Evolutionary conservation across 2,797 vertebrate genomes (phyloP), one percentile per base, ranked within the genome.

Genomic region (Sitta carolinensis): DNA sequence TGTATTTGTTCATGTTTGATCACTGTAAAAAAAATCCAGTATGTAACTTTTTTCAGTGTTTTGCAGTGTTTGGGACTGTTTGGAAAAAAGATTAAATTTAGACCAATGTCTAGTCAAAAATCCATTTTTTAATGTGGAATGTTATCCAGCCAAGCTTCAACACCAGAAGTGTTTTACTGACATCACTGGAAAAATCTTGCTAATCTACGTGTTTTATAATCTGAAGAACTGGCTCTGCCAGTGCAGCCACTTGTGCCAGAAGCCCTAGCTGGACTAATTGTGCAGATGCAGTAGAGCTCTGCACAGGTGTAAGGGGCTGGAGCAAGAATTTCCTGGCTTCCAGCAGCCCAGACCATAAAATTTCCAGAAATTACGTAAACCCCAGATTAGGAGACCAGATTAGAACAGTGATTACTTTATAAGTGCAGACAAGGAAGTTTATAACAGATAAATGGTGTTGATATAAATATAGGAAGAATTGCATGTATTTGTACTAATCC

Each of bases 101-200:
- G 82, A 58, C 43, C 19, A 42, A 72, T 45, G 76, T 94, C 79
- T 90, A 84, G 77, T 94, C 58, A 84, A 83, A 96, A 91, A 80
- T 52, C 42, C 26, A 30, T 90, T 76, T 68, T 96, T 91, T 87
- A 95, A 85, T 95, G 69, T 38, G 77, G 73, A 92, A 88, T 38
- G 58, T 81, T 90, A 90, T 11, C 66, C 68, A 87, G 91, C 82
- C 89, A 94, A 90, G 47, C 62, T 91, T 75, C 66, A 80, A 70
- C 59, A 91, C 51, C 47, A 34, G 3, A 77, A 91, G 43, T 55
- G 50, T 81, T 93, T 36, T 93, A 43, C 76, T 96, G 93, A 96
- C 93, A 93, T 95, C 94, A 93, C 51, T 96, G 94, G 91, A 94
- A 96, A 96, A 95, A 78, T 81, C 58, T 93, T 75, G 73, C 62